Percentiles rank a stretch among this genome's conserved stretches.
Evolutionary conservation across 92 coral and sea anemone genomes (phyloP).

Genomic region (Scolanthus callimorphus): DNA sequence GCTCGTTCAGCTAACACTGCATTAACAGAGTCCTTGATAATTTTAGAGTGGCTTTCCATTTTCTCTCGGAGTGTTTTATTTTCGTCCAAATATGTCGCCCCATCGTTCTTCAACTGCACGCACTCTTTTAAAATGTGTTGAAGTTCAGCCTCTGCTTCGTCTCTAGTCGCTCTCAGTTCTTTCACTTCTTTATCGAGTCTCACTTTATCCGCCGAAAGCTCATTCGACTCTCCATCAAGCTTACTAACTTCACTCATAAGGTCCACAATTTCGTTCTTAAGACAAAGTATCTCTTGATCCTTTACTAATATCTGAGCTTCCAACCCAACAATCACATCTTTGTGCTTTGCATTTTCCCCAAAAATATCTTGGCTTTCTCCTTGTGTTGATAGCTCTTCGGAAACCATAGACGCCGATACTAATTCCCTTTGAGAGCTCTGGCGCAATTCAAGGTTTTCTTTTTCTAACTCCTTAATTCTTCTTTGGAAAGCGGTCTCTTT

Average conservation of each 20-base stretch:
- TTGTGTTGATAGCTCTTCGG: conserved; percentile 21
- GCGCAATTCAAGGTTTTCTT: conserved; percentile 24
- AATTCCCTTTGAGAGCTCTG: conserved; percentile 7
- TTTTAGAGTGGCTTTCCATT: conserved; percentile 28
- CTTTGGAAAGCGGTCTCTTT: conserved; percentile 47
- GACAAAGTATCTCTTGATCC: conserved; percentile 68
- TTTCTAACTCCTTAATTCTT: conserved; percentile 35
- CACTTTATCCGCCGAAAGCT: conserved; percentile 20
- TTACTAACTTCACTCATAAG: conserved; percentile 77
- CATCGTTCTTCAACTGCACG: conserved; percentile 23
- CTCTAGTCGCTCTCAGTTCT: conserved; percentile 23
- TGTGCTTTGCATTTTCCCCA: conserved; percentile 39
- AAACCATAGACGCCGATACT: conserved; percentile 6
- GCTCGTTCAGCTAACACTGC: conserved; percentile 36
- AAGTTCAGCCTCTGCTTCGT: conserved; percentile 37
- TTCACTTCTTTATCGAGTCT: conserved; percentile 29
- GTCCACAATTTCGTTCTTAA: conserved; percentile 80
- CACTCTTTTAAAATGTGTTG: conserved; percentile 42
- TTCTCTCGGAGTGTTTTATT: conserved; percentile 31
- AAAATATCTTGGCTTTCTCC: conserved; percentile 36
- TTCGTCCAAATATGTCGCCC: conserved; percentile 22
- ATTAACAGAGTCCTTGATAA: conserved; percentile 35
- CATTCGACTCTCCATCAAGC: conserved; percentile 56
- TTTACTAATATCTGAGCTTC: conserved; percentile 64
- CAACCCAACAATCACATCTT: conserved; percentile 55